Evolutionary conservation across 2,888 invertebrate species (phyloP), one percentile per base, ranked within the genome.

Genomic region (Digitonthophagus gazella): DNA sequence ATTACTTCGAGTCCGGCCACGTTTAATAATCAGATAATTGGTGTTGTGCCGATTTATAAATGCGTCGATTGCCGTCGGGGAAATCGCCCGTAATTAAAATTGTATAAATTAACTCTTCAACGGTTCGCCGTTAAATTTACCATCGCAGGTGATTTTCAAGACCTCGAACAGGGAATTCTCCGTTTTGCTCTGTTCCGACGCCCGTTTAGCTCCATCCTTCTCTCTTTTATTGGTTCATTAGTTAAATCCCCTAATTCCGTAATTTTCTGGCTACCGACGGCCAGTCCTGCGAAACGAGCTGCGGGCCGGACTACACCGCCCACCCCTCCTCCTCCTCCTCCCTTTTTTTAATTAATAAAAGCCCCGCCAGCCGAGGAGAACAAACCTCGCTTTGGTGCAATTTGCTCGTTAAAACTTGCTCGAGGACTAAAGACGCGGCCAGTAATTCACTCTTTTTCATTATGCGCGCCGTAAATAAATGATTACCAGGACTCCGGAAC

Each of bases 331-430:
- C 64, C 19, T 55, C 18, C 19, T 18, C 58, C 68, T 22, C 44
- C 57, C 65, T 67, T 73, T 75, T 75, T 75, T 75, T 75, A 76
- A 75, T 75, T 75, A 75, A 76, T 75, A 76, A 75, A 75, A 75
- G 73, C 72, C 72, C 72, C 19, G 76, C 70, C 56, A 65, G 58
- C 56, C 64, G 63, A 61, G 20, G 61, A 61, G 61, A 73, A 72
- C 73, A 20, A 20, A 61, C 61, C 61, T 61, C 20, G 61, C 19
- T 19, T 19, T 19, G 15, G 61, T 61, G 72, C 75, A 75, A 75
- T 75, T 75, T 75, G 76, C 75, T 74, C 74, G 75, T 75, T 74
- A 76, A 74, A 75, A 72, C 69, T 74, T 72, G 73, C 73, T 72
- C 69, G 70, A 71, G 61, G 72, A 73, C 73, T 73, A 72, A 73